These are phyloP conservation scores for Onychomys torridus DNA, from an alignment of 2,797 vertebrate genomes.

Conservation along the genomic window DNA sequence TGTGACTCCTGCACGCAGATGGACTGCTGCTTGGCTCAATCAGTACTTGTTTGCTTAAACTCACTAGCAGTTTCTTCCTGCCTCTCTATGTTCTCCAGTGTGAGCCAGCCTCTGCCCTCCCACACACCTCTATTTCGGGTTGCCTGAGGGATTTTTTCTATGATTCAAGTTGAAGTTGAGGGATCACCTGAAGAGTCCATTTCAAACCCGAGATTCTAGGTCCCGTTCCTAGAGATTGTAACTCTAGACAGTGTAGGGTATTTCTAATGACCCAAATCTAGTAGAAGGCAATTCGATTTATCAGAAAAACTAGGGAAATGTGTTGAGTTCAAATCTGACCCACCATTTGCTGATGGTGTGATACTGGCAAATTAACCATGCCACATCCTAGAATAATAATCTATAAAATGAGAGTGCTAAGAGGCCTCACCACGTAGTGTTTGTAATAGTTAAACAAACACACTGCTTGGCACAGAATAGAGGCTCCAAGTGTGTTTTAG, in stretches of 20 bases:
- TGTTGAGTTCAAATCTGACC: background rate
- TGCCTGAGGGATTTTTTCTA: background rate
- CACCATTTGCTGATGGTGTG: background rate
- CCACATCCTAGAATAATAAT: background rate
- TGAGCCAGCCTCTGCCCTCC: background rate
- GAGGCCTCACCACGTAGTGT: background rate
- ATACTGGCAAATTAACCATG: background rate
- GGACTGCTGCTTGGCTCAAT: background rate
- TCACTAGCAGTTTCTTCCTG: background rate
- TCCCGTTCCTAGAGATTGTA: background rate
- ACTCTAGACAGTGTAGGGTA: background rate
- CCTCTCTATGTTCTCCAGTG: background rate
- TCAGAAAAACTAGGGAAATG: background rate
- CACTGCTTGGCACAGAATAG: background rate
- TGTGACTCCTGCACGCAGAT: background rate
- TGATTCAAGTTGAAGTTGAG: background rate
- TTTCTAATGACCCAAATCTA: background rate
- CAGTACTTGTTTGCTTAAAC: background rate
- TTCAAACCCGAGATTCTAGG: background rate
- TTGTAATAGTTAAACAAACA: background rate
- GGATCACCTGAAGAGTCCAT: background rate
- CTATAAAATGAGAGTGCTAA: background rate
- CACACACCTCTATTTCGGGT: background rate
- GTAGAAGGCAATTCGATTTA: background rate
- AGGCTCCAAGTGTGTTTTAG: background rate